Evolutionary conservation across 1,140 invertebrate genomes (phyloP).

Genomic region (Drosophila insularis): DNA sequence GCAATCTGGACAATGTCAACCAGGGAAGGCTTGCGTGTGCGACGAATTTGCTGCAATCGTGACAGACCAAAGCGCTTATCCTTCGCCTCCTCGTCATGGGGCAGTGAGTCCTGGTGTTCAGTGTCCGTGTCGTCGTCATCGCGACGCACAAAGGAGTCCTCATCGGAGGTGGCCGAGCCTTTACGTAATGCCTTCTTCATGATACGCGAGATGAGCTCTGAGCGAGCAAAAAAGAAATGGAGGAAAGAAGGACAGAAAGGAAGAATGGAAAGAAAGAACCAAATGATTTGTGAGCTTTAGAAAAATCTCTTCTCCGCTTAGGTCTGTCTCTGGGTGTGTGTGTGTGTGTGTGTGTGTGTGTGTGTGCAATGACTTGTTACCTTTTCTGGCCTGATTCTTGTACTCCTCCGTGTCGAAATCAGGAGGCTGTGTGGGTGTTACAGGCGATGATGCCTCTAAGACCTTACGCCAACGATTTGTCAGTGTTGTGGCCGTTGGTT

Average conservation of each 20-base stretch:
- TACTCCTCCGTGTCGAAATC: conserved; percentile 79
- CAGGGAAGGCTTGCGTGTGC: conserved; percentile 75
- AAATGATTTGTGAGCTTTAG: conserved; percentile 25
- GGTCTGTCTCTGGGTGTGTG: background rate
- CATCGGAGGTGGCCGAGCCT: conserved; percentile 84
- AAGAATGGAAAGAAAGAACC: background rate
- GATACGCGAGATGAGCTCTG: conserved; percentile 86
- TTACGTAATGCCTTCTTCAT: conserved; percentile 85
- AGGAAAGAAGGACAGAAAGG: background rate
- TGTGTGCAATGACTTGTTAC: conserved; percentile 29
- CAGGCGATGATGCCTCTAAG: conserved; percentile 76
- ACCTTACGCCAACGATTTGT: conserved; percentile 82
- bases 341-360: too few species aligned
- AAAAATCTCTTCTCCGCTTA: background rate
- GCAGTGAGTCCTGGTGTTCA: conserved; percentile 86
- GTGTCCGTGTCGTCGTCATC: conserved; percentile 86
- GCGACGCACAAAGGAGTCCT: conserved; percentile 81
- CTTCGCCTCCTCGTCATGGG: conserved; percentile 84
- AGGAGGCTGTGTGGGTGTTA: conserved; percentile 74
- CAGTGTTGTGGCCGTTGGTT: conserved; percentile 81
- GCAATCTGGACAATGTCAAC: conserved; percentile 81
- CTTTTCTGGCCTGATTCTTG: conserved; percentile 80
- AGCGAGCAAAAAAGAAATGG: background rate
- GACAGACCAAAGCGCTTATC: conserved; percentile 68
- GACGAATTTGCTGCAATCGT: conserved; percentile 73